These are phyloP conservation scores for Palaemon carinicauda DNA, from an alignment of 1,140 invertebrate species.

Conservation along the genomic window DNA sequence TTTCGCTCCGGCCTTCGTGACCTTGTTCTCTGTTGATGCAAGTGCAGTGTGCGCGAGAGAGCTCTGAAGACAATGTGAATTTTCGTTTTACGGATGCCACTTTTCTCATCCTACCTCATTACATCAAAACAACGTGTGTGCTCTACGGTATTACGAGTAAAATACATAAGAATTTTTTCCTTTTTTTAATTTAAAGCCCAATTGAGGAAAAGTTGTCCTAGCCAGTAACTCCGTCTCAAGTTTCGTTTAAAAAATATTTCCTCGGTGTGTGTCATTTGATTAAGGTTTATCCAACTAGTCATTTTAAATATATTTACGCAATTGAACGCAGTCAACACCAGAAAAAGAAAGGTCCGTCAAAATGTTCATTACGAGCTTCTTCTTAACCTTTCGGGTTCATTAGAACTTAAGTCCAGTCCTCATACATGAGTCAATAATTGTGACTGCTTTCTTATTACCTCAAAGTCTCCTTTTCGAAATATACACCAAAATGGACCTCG, in stretches of 20 bases:
- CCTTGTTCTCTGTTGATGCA: slow-evolving; percentile 28
- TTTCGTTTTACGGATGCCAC: slow-evolving; percentile 26
- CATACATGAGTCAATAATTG: neutral
- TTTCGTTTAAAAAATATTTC: too few relatives aligned
- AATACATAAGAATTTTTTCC: neutral
- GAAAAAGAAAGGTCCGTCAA: too few relatives aligned
- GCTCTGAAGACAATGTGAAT: slow-evolving; percentile 29
- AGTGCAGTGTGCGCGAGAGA: slow-evolving; percentile 38
- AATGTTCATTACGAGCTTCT: too few relatives aligned
- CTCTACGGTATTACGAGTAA: slow-evolving; percentile 47
- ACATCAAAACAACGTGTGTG: slow-evolving; percentile 42
- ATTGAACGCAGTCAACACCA: too few relatives aligned
- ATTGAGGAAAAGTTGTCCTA: too few relatives aligned
- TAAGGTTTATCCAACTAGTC: neutral
- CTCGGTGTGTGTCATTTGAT: too few relatives aligned
- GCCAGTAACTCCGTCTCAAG: too few relatives aligned
- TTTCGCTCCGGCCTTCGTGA: slow-evolving; percentile 37
- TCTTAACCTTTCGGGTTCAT: too few relatives aligned
- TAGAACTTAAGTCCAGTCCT: too few relatives aligned
- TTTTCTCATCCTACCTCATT: slow-evolving; percentile 49
- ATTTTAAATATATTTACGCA: neutral
- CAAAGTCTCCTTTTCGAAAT: neutral
- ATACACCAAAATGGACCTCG: slow-evolving; percentile 14
- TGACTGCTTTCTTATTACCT: neutral
- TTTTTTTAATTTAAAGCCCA: too few relatives aligned